A percentile compares a stretch with the other conserved stretches of the same genome.
Conservation (phyloP, 2,888 invertebrate species). For the Volucella inanis region DNA sequence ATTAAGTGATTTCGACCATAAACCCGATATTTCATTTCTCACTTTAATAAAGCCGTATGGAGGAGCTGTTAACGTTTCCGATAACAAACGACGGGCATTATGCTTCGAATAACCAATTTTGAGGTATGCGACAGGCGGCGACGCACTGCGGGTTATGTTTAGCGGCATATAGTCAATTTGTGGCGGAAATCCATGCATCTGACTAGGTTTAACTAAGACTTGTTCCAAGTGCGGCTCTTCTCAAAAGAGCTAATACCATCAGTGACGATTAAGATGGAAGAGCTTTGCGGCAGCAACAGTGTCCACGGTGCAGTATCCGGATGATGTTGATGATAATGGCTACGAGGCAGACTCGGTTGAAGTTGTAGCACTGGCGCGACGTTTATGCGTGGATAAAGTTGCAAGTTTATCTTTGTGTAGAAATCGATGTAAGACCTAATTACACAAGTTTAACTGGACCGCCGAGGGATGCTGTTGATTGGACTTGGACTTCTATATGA, state of each 20-base stretch:
- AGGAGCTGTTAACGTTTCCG: conserved; percentile 72
- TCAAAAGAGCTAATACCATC: conserved; percentile 63
- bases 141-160: conserved; percentile 35
- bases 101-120: conserved; percentile 71
- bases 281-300: conserved; percentile 20
- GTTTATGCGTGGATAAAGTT: conserved; percentile 66
- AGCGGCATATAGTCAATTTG: conserved; percentile 53
- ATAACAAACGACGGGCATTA: conserved; percentile 70
- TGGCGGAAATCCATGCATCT: conserved; percentile 25
- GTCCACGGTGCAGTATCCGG: conserved; percentile 67
- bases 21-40: conserved; percentile 75
- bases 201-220: conserved; percentile 19
- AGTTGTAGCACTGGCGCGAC: conserved; percentile 30
- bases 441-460: conserved; percentile 67
- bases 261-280: conserved; percentile 37
- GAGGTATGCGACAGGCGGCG: conserved; percentile 67
- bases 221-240: conserved; percentile 25
- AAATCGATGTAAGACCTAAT: conserved; percentile 64
- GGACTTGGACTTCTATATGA: conserved; percentile 41
- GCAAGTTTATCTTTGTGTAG: conserved; percentile 56
- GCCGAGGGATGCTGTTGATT: conserved; percentile 69
- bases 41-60: conserved; percentile 73
- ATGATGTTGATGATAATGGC: conserved; percentile 22
- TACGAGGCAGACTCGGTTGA: conserved; percentile 11
- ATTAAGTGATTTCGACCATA: conserved; percentile 75